phyloP scores from a whole-genome alignment of 1,140 invertebrate species.

The Drosophila teissieri region DNA sequence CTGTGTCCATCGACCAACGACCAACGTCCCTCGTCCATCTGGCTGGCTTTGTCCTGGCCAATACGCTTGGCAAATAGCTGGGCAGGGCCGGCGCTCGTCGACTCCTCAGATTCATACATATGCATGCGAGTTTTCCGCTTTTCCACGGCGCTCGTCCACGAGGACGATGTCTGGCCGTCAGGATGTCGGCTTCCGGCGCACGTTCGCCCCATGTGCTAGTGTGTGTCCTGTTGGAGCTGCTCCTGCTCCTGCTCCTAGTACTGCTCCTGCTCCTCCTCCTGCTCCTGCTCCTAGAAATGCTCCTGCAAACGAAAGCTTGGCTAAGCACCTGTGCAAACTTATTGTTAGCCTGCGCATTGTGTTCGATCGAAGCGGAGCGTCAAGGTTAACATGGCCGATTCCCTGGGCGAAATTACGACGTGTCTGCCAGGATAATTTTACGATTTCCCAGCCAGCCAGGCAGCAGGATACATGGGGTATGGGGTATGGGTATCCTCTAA shows the following conservation, averaged over 20 bases:
- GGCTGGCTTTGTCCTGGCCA: constrained; percentile 57
- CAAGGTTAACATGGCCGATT: constrained; percentile 67
- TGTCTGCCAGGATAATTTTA: constrained; percentile 84
- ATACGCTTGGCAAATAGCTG: constrained; percentile 80
- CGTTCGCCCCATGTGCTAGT: constrained; percentile 30
- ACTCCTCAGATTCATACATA: constrained; percentile 53
- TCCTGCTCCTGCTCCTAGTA: constrained; percentile 13
- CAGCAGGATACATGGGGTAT: neutral
- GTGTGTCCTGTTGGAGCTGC: constrained; percentile 2
- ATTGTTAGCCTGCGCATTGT: constrained; percentile 80
- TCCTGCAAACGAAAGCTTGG: constrained; percentile 63
- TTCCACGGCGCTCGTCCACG: constrained; percentile 44
- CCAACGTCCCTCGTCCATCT: constrained; percentile 12
- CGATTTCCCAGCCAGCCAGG: constrained; percentile 75
- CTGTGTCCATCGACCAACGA: neutral
- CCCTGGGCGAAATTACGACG: constrained; percentile 71
- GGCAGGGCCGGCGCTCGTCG: constrained; percentile 46
- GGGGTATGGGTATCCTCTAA: constrained; percentile 3
- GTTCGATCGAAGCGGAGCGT: constrained; percentile 65
- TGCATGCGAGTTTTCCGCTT: constrained; percentile 80
- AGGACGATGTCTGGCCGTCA: constrained; percentile 45
- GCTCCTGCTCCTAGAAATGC: constrained; percentile 5
- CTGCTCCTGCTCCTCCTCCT: neutral
- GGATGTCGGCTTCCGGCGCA: constrained; percentile 64
- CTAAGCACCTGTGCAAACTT: constrained; percentile 82